Base-by-base conservation (phyloP, 1,140 invertebrate species). In the Apis florea region DNA sequence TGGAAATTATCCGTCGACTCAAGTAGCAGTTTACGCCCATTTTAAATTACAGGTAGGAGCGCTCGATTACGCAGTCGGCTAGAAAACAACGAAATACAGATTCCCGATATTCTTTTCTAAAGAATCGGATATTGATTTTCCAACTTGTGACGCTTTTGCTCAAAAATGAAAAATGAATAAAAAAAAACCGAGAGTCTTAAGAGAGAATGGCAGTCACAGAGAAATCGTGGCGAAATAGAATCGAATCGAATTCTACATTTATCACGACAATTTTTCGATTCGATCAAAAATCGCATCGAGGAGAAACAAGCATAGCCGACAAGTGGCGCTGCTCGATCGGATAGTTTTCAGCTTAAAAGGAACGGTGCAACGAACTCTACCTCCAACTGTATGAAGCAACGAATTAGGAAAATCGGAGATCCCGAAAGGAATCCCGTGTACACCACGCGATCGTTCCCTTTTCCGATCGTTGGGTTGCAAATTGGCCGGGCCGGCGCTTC, bases 21-120 rank as follows among this genome's bases (percentile, higher is more conserved):
- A 82, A 87, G 87, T 83, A 90, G 86, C 88, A 85, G 84, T 85
- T 85, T 88, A 88, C 87, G 89, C 86, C 83, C 85, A 90, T 90
- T 86, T 82, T 84, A 90, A 90, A 90, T 90, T 89, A 82, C 89
- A 85, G 89, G 86, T 83, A 90, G 72, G 72, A 53, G 64, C 47
- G 53, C 19, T 26, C 79, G 86, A 90, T 91, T 91, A 89, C 85
- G 86, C 80, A 83, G 86, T 84, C 85, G 87, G 13, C 53, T 80
- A 51, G 58, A 77, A n/a, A 85, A 85, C 77, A 75, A 84, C 86
- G 85, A 88, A 88, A 88, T 87, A 83, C 85, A 87, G 77, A 84
- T 86, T 86, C 78, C 26, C 77, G 73, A 84, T 80, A 77, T n/a
- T n/a, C 80, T 83, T 84, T 76, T 66, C 56, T 26, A 58, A 4